These are phyloP conservation scores for Ephestia elutella DNA, from an alignment of 1,140 invertebrate genomes.

Conservation along the genomic window DNA sequence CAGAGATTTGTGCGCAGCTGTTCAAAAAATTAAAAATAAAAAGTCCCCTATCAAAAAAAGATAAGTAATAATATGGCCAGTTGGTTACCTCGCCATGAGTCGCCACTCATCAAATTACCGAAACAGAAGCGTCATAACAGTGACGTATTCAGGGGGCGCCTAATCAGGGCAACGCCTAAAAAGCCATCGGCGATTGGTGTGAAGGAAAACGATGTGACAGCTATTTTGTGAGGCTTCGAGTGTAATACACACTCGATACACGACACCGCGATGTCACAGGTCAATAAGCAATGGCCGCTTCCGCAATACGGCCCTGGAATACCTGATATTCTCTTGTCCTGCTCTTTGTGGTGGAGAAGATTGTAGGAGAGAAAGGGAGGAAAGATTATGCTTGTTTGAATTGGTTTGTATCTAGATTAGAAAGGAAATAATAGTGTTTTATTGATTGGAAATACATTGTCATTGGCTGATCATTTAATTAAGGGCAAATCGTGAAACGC, in stretches of 20 bases:
- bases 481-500: too few species aligned
- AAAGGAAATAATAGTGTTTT: too few species aligned
- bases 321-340: background rate
- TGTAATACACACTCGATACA: slow-evolving; percentile 3
- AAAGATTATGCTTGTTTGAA: background rate
- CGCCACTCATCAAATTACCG: too few species aligned
- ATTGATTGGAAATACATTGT: background rate
- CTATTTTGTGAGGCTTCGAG: slow-evolving; percentile 12
- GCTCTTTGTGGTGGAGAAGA: background rate
- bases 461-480: too few species aligned
- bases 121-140: slow-evolving; percentile 2
- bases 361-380: background rate
- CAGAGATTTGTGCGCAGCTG: too few species aligned
- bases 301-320: slow-evolving; percentile 8
- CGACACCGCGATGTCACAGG: slow-evolving; percentile 8
- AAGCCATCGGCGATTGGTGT: slow-evolving; percentile 5
- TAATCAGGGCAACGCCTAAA: slow-evolving; percentile 1
- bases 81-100: too few species aligned
- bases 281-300: slow-evolving; percentile 14
- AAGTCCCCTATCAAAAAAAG: too few species aligned
- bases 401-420: too few species aligned
- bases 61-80: too few species aligned
- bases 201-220: slow-evolving; percentile 14
- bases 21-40: too few species aligned
- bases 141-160: slow-evolving; percentile 6